Base-by-base conservation (phyloP, 2,113 vertebrate species). In the Bambusicola thoracicus region DNA sequence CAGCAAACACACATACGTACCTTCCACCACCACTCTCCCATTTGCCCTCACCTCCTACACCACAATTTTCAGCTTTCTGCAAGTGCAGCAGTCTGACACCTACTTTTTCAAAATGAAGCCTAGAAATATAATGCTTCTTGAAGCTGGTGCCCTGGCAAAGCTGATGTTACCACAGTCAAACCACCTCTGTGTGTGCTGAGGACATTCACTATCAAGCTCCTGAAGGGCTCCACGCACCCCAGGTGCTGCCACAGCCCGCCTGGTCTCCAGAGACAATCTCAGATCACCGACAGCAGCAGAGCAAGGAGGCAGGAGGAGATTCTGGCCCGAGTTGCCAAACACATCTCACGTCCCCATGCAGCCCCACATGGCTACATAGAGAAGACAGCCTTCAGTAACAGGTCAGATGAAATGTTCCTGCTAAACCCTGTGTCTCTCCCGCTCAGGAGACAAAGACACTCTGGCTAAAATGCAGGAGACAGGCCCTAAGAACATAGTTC, bases 311-410 rank as follows among this genome's bases (percentile, higher is more conserved):
- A 65, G 75, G 70, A 89, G 63, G 44, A 82, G 66, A 82, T 85
- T 91, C 82, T 62, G 79, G 66, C 74, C 66, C 68, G 81, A 95
- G 66, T 87, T 85, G 89, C 65, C 89, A 91, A 81, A 76, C 6
- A 76, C 78, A 73, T 70, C 89, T 87, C 58, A 85, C 53, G 67
- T 18, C 81, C 53, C 75, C 69, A 72, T 13, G 0, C 34, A 94
- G 69, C 29, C 40, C 81, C 59, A 81, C 56, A 34, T 1, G 85
- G 74, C 30, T 89, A 61, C n/a, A 66, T 24, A 34, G 27, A 81
- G 56, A 34, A 77, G 40, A 69, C 5, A 53, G 77, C 8, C 48
- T 65, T 4, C 0, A 84, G 46, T 48, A 82, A 66, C 0, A 89
- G 21, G 58, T 56, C 53, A 76, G 58, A 68, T 29, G 4, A 68